Evolutionary conservation across 2,888 invertebrate genomes (phyloP).

Genomic region (Masnerella sp.): DNA sequence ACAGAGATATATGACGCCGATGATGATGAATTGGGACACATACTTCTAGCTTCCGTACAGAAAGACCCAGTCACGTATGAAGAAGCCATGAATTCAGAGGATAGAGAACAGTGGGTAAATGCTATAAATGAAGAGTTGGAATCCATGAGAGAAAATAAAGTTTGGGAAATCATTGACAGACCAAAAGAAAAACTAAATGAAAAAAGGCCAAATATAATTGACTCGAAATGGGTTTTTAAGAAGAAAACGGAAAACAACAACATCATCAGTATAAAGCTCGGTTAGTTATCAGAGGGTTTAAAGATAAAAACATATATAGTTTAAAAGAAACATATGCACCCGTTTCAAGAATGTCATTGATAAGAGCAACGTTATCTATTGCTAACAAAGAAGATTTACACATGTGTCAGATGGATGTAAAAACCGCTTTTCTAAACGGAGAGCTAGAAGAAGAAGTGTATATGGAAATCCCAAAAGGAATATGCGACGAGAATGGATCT

Average conservation of each 20-base stretch:
- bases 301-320: conserved; percentile 50
- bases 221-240: conserved; percentile 60
- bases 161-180: conserved; percentile 43
- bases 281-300: conserved; percentile 55
- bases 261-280: conserved; percentile 51
- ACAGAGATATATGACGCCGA: conserved; percentile 24
- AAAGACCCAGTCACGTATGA: conserved; percentile 34
- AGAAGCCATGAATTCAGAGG: conserved; percentile 18
- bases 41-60: conserved; percentile 34
- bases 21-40: conserved; percentile 33
- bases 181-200: conserved; percentile 27
- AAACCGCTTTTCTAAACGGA: conserved; percentile 60
- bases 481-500: background rate
- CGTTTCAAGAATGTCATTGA: conserved; percentile 53
- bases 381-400: conserved; percentile 34
- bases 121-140: conserved; percentile 31
- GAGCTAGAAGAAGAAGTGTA: conserved; percentile 36
- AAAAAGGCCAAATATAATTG: conserved; percentile 19
- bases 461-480: conserved; percentile 55
- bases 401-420: conserved; percentile 55
- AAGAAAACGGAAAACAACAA: conserved; percentile 49
- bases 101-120: conserved; percentile 36
- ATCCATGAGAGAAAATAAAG: conserved; percentile 58
- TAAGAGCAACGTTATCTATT: conserved; percentile 46
- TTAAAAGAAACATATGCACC: conserved; percentile 51